These are phyloP conservation scores for Mongoloraphidia duomilia DNA, from an alignment of 2,888 invertebrate species.

Conservation along the genomic window DNA sequence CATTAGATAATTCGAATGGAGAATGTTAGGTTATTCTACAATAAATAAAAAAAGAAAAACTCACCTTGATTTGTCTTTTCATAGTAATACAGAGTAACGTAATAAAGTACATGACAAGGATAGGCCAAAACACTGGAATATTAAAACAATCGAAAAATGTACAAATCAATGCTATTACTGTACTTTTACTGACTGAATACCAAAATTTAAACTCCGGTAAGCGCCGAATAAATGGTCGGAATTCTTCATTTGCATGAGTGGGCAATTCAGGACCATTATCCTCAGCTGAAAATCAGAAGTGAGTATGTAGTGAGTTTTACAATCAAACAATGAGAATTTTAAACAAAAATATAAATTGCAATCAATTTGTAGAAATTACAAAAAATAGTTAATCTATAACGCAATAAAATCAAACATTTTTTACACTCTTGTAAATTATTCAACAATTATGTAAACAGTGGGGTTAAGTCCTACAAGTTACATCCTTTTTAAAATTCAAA, in stretches of 20 bases:
- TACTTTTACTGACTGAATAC: conserved; percentile 93
- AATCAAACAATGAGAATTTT: not conserved
- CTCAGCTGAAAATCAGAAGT: conserved; percentile 43
- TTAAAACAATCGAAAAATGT: conserved; percentile 97
- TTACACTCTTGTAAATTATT: too few species aligned
- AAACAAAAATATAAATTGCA: not conserved
- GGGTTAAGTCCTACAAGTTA: too few species aligned
- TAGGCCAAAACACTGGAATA: conserved; percentile 99
- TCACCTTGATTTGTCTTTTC: conserved; percentile 98
- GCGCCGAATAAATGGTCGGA: conserved; percentile 91
- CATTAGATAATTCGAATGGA: conserved; percentile 1
- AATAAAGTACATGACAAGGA: conserved; percentile 99
- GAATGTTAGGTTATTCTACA: not conserved
- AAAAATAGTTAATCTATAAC: conserved; percentile 23
- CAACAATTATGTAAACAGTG: too few species aligned
- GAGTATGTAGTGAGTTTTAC: not conserved
- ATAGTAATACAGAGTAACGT: conserved; percentile 97
- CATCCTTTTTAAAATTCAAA: too few species aligned
- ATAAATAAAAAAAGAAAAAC: conserved; percentile 14
- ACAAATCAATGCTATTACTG: conserved; percentile 74
- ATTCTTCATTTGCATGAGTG: conserved; percentile 91
- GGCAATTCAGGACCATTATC: conserved; percentile 85
- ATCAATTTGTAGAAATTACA: too few species aligned
- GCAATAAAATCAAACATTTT: not conserved
- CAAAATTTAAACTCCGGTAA: conserved; percentile 99